These are phyloP conservation scores for Pemphigus obesinymphae DNA, from an alignment of 1,140 invertebrate genomes.

Conservation along the genomic window DNA sequence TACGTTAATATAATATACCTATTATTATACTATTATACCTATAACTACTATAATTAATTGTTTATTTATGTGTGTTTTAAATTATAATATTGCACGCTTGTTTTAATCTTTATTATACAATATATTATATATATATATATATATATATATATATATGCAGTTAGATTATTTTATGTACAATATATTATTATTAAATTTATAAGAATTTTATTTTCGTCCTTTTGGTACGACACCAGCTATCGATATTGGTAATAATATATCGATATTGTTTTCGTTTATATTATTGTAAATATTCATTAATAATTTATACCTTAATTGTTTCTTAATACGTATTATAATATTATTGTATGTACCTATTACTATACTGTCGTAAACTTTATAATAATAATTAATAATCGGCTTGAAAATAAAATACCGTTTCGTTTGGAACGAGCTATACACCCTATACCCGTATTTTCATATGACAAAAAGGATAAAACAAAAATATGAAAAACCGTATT, in stretches of 20 bases:
- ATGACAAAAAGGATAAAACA: too few relatives aligned
- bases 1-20: too few relatives aligned
- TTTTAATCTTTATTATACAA: not conserved
- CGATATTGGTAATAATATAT: too few relatives aligned
- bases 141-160: not conserved
- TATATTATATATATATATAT: too few relatives aligned
- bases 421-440: not conserved
- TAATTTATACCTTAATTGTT: not conserved
- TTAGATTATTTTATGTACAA: not conserved
- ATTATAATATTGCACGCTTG: not conserved
- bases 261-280: not conserved
- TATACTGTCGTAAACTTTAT: not conserved
- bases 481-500: too few relatives aligned
- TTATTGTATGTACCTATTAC: too few relatives aligned
- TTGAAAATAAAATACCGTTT: constrained; percentile 1
- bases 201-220: not conserved
- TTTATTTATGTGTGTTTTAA: too few relatives aligned
- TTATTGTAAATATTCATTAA: not conserved
- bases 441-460: too few relatives aligned
- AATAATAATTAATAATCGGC: not conserved
- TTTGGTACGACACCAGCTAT: not conserved
- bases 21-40: too few relatives aligned
- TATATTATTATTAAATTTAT: constrained; percentile 12
- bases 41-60: too few relatives aligned
- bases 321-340: not conserved